phyloP scores from a whole-genome alignment of 2,113 vertebrate species.

The Grantiella picta region DNA sequence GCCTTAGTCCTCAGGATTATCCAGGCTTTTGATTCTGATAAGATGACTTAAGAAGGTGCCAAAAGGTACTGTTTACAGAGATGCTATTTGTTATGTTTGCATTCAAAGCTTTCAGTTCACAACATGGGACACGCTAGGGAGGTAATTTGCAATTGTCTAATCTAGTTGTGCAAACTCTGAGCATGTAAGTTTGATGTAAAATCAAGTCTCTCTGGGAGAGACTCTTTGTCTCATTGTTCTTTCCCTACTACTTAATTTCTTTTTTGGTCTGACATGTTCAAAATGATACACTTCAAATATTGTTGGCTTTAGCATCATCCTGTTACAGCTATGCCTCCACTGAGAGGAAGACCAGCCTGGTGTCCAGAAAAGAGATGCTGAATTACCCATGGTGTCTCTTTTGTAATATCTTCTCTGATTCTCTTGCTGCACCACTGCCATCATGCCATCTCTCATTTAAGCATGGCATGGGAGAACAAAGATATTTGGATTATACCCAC shows the following conservation, averaged over 20 bases:
- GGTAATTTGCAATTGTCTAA: neutral
- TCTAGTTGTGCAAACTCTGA: neutral
- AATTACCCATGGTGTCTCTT: neutral
- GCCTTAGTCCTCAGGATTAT: conserved; percentile 13
- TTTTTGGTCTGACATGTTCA: neutral
- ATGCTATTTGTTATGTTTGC: neutral
- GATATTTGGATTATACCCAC: neutral
- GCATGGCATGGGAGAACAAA: neutral
- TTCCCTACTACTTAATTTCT: neutral
- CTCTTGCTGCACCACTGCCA: neutral
- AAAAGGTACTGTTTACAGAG: neutral
- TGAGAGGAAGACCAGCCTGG: neutral
- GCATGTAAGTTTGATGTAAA: neutral
- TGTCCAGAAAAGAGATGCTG: neutral
- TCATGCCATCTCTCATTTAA: neutral
- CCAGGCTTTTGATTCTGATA: conserved; percentile 39
- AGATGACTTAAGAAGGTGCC: conserved; percentile 12
- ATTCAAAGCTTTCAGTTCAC: neutral
- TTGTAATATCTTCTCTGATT: neutral
- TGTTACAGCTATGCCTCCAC: neutral
- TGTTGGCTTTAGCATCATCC: neutral
- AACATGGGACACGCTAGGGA: neutral
- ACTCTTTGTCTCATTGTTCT: neutral
- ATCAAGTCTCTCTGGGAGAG: neutral
- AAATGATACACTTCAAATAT: neutral